Evolutionary conservation across 2,888 invertebrate genomes (phyloP).

Genomic region (Liodrosophila aerea): DNA sequence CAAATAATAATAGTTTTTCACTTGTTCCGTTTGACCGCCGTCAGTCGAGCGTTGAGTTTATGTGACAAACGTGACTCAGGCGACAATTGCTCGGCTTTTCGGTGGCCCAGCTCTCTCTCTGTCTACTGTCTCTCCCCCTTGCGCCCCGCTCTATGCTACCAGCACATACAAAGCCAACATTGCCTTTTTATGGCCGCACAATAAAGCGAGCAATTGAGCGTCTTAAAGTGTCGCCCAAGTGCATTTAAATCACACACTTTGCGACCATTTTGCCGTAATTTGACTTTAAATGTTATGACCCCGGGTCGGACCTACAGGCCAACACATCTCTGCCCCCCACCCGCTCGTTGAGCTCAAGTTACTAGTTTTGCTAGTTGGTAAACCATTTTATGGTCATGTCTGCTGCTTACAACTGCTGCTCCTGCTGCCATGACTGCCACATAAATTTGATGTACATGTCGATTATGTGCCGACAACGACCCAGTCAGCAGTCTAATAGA

Average conservation of each 20-base stretch:
- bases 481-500: conserved; percentile 26
- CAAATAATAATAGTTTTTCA: conserved; percentile 77
- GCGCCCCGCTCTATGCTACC: not conserved
- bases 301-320: conserved; percentile 14
- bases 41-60: conserved; percentile 73
- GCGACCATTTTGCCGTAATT: conserved; percentile 79
- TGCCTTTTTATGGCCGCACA: conserved; percentile 73
- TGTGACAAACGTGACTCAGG: conserved; percentile 78
- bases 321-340: too few relatives aligned
- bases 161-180: conserved; percentile 25
- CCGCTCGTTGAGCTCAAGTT: not conserved
- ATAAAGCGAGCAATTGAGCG: conserved; percentile 79
- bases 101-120: conserved; percentile 2
- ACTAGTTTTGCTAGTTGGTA: conserved; percentile 67
- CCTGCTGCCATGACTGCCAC: conserved; percentile 32
- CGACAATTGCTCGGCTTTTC: conserved; percentile 75
- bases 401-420: conserved; percentile 55
- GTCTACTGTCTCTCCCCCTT: not conserved
- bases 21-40: conserved; percentile 73
- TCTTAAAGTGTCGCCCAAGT: conserved; percentile 78
- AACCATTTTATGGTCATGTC: conserved; percentile 72
- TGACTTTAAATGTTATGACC: conserved; percentile 78
- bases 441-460: conserved; percentile 77
- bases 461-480: conserved; percentile 66
- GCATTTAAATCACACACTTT: conserved; percentile 81